Evolutionary conservation across 2,888 invertebrate genomes (phyloP), one percentile per base, ranked within the genome.

Genomic region (Phorcus lineatus): DNA sequence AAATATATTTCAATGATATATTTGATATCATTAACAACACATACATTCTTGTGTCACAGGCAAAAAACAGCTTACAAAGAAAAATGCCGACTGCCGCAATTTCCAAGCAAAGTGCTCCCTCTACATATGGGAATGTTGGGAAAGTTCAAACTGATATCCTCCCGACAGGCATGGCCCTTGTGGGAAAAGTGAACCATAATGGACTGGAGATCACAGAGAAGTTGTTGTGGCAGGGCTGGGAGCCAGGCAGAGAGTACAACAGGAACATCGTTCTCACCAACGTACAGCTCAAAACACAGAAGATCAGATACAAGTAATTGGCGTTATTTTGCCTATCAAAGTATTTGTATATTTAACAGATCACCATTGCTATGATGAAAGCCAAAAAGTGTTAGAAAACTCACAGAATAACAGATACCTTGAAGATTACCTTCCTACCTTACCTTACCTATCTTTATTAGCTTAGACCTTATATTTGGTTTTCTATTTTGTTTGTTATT

Each of bases 241-340:
- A 92, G 76, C 91, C 92, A 17, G 93, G 93, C 7, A 85, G 88
- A 81, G 92, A 93, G 81, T 93, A 92, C 84, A 93, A 91, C 28
- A 92, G 91, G 83, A 90, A 91, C 78, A 88, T 93, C 47, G 83
- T 89, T 0, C 85, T 93, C 57, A 93, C 93, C 85, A 93, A 93
- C 88, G 89, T 93, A 28, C 86, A 88, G 66, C 86, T 91, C 11
- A 92, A 91, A 82, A 91, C 91, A 55, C 89, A 91, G 81, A 92
- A 92, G 81, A 84, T 93, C 17, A 92, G 91, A 85, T 92, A 91
- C 86, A 92, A 89, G 93, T 93, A 84, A 87, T 90, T 86, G 24
- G 11, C 4, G 11, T 57, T 57, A 4, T 16, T 1, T n/a, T 57
- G 55, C n/a, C 19, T 13, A 6, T 47, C 47, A 47, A 11, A n/a